These are phyloP conservation scores for Phyllostomus hastatus DNA, from an alignment of 2,113 vertebrate species.

Conservation along the genomic window DNA sequence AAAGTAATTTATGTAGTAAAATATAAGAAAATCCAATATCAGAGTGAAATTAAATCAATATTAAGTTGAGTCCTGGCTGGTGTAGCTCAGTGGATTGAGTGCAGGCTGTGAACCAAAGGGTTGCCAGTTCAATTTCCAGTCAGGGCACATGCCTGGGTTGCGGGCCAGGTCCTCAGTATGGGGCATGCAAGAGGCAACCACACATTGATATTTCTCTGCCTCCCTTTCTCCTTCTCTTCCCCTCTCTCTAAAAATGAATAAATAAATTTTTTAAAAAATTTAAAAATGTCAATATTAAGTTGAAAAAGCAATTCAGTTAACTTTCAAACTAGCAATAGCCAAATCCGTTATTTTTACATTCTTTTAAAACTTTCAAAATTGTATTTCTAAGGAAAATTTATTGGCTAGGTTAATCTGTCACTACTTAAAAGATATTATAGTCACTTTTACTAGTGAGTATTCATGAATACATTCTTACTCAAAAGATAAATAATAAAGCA, in stretches of 20 bases:
- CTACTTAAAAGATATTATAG: constrained; percentile 15
- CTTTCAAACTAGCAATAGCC: constrained; percentile 22
- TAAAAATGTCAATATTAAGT: constrained; percentile 4
- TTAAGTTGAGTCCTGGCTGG: neutral
- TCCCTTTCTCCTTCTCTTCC: too few relatives aligned
- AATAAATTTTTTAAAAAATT: too few relatives aligned
- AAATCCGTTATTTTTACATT: constrained; percentile 37
- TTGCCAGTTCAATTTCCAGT: too few relatives aligned
- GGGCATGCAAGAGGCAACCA: too few relatives aligned
- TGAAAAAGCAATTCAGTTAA: constrained; percentile 62
- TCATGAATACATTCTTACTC: constrained; percentile 15
- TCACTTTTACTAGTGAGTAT: constrained; percentile 38
- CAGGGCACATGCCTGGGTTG: too few relatives aligned
- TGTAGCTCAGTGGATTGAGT: too few relatives aligned
- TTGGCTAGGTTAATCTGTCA: neutral
- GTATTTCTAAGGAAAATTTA: constrained; percentile 49
- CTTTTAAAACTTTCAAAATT: constrained; percentile 38
- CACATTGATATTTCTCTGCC: too few relatives aligned
- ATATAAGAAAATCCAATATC: constrained; percentile 43
- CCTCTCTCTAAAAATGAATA: too few relatives aligned
- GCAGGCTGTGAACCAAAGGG: too few relatives aligned
- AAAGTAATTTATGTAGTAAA: constrained; percentile 48
- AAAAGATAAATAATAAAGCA: constrained; percentile 25
- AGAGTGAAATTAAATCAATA: constrained; percentile 51
- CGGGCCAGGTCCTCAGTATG: too few relatives aligned